Evolutionary conservation across 2,888 invertebrate genomes (phyloP).

Genomic region (Plebejus anna): DNA sequence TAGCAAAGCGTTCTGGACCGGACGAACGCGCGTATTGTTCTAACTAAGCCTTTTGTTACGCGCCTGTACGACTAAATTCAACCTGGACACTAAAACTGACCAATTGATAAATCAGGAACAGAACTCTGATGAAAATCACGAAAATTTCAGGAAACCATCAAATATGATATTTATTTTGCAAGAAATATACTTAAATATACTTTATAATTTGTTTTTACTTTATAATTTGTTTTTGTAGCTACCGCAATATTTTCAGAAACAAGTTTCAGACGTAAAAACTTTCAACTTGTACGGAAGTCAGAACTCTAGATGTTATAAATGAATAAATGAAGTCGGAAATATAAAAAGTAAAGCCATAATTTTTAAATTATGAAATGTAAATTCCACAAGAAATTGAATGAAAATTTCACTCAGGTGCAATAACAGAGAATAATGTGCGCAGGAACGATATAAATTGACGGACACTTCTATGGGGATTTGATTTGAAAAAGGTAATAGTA

Average conservation of each 20-base stretch:
- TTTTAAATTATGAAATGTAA: background rate
- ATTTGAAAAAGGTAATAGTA: conserved; percentile 24
- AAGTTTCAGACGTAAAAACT: too few relatives aligned
- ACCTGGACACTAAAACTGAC: conserved; percentile 58
- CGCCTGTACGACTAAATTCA: conserved; percentile 42
- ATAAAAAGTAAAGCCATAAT: too few relatives aligned
- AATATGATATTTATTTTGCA: too few relatives aligned
- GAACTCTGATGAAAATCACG: conserved; percentile 26
- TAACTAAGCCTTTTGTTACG: conserved; percentile 64
- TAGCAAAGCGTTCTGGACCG: conserved; percentile 49
- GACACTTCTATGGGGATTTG: conserved; percentile 23
- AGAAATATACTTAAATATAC: too few relatives aligned
- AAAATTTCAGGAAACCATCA: background rate
- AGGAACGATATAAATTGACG: conserved; percentile 19
- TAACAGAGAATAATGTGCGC: conserved; percentile 11
- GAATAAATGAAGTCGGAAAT: too few relatives aligned
- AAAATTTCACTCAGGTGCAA: background rate
- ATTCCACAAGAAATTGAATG: background rate
- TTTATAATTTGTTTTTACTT: too few relatives aligned
- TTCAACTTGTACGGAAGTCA: too few relatives aligned
- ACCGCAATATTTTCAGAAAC: too few relatives aligned
- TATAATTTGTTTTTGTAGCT: too few relatives aligned
- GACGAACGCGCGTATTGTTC: conserved; percentile 70
- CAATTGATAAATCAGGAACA: conserved; percentile 62
- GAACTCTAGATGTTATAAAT: too few relatives aligned